phyloP scores from a whole-genome alignment of 2,888 invertebrate species.

The Phaedon cochleariae region DNA sequence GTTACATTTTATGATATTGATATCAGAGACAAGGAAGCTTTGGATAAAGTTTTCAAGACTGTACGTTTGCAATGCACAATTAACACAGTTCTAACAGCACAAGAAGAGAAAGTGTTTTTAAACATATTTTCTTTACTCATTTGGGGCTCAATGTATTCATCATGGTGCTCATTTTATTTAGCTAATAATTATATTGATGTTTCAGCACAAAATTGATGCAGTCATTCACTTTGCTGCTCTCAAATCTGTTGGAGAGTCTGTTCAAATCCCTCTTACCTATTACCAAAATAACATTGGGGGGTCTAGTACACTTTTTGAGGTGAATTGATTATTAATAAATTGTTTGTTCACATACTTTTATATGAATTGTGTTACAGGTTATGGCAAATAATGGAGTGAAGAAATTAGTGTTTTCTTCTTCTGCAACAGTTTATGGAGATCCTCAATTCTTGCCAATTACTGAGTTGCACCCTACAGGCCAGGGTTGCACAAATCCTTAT shows the following conservation, averaged over 20 bases:
- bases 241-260: constrained; percentile 95
- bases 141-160: no score
- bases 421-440: constrained; percentile 93
- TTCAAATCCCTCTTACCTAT: constrained; percentile 84
- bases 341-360: neutral
- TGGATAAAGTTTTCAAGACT: constrained; percentile 74
- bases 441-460: constrained; percentile 85
- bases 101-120: neutral
- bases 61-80: constrained; percentile 38
- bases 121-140: no score
- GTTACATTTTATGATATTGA: constrained; percentile 78
- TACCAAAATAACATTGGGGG: constrained; percentile 90
- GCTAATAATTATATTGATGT: constrained; percentile 14
- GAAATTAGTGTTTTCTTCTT: constrained; percentile 86
- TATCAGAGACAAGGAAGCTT: constrained; percentile 71
- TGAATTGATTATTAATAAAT: constrained; percentile 56
- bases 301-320: constrained; percentile 84
- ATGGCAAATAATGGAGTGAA: constrained; percentile 80
- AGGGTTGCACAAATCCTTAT: constrained; percentile 89
- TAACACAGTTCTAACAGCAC: constrained; percentile 5
- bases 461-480: constrained; percentile 84
- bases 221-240: constrained; percentile 96
- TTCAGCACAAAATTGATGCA: constrained; percentile 81
- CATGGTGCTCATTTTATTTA: no score
- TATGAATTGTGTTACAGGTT: constrained; percentile 64